These are phyloP conservation scores for Triplophysa dalaica DNA, from an alignment of 2,113 vertebrate genomes.

Conservation along the genomic window DNA sequence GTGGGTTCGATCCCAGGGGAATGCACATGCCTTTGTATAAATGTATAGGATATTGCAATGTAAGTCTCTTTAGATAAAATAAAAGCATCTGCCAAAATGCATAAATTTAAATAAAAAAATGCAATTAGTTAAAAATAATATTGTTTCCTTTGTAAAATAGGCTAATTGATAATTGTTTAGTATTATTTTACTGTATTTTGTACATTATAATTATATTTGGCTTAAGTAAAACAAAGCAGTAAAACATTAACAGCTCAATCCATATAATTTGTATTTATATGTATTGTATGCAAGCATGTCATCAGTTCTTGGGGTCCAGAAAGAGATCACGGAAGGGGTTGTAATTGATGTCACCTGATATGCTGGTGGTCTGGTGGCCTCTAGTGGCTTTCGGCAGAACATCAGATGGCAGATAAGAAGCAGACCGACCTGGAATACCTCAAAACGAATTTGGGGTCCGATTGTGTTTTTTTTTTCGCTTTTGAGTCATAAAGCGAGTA, in stretches of 20 bases:
- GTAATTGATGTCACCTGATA: not conserved
- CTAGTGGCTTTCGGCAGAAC: slow-evolving; percentile 43
- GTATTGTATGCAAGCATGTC: not conserved
- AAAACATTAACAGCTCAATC: slow-evolving; percentile 10
- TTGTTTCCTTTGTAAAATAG: slow-evolving; percentile 11
- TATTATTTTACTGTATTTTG: too few relatives aligned
- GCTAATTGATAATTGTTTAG: not conserved
- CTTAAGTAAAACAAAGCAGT: not conserved
- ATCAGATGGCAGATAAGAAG: not conserved
- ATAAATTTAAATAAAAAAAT: too few relatives aligned
- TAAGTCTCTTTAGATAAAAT: too few relatives aligned
- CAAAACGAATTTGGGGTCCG: slow-evolving; percentile 25
- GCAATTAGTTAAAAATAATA: not conserved
- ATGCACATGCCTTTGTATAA: too few relatives aligned
- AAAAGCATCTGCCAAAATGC: too few relatives aligned
- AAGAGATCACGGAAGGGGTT: not conserved
- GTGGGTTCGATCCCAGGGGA: too few relatives aligned
- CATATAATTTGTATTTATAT: not conserved
- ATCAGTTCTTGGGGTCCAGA: not conserved
- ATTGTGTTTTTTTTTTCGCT: slow-evolving; percentile 19
- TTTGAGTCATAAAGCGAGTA: slow-evolving; percentile 32
- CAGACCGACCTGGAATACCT: slow-evolving; percentile 25
- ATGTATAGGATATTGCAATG: too few relatives aligned
- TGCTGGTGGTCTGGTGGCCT: slow-evolving; percentile 45
- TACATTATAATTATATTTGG: too few relatives aligned